Conservation (phyloP, 2,888 invertebrate species). For the Ethmia dodecea region DNA sequence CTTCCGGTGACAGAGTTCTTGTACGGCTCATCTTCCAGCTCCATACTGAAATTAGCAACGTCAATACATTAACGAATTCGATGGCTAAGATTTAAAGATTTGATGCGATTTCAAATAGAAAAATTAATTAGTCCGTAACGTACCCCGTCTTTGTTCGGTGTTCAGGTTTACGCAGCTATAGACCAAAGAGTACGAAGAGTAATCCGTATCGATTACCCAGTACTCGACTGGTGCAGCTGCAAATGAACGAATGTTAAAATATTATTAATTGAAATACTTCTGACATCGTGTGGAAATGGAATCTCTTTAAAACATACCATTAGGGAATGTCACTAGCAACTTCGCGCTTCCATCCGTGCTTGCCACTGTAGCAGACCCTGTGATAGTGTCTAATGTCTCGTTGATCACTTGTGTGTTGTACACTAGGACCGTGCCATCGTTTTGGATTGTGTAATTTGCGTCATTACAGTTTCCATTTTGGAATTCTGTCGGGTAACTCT, state of each 20-base stretch:
- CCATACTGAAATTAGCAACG: constrained; percentile 33
- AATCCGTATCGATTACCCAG: constrained; percentile 70
- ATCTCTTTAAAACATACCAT: constrained; percentile 3
- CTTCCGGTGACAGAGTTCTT: constrained; percentile 23
- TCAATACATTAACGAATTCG: too few relatives aligned
- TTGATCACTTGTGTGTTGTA: constrained; percentile 29
- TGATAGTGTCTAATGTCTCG: constrained; percentile 21
- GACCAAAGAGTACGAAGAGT: constrained; percentile 75
- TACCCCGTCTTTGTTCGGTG: constrained; percentile 47
- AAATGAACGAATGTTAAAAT: constrained; percentile 8
- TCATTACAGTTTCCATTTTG: constrained; percentile 25
- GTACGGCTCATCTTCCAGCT: constrained; percentile 48
- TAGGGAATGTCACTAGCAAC: constrained; percentile 70
- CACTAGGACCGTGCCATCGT: constrained; percentile 19
- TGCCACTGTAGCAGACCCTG: constrained; percentile 29
- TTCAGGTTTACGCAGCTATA: constrained; percentile 75
- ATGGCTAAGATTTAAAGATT: too few relatives aligned
- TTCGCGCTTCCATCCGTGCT: constrained; percentile 77
- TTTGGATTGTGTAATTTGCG: constrained; percentile 19
- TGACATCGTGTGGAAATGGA: too few relatives aligned
- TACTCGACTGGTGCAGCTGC: constrained; percentile 25
- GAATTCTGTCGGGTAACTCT: constrained; percentile 23
- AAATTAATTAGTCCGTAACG: constrained; percentile 23
- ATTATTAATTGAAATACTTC: not conserved
- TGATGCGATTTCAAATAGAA: too few relatives aligned